Evolutionary conservation across 1,140 invertebrate genomes (phyloP).

Genomic region (Meloidogyne hapla): DNA sequence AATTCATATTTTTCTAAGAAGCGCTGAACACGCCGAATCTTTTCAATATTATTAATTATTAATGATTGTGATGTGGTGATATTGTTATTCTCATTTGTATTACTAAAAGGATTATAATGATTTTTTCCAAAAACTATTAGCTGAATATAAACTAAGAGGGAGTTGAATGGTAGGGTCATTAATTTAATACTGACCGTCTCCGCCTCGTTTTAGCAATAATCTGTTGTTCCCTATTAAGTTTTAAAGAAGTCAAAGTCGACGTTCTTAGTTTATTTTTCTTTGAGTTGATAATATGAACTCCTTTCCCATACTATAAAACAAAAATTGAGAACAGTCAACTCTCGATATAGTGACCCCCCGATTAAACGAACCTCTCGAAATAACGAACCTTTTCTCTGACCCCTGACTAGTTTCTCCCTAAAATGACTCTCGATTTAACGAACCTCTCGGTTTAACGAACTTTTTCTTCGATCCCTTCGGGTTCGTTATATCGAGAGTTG

Average conservation of each 20-base stretch:
- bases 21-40: slow-evolving; percentile 21
- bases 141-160: background rate
- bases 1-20: slow-evolving; percentile 29
- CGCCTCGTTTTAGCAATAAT: background rate
- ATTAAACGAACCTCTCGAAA: too few species aligned
- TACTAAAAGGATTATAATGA: background rate
- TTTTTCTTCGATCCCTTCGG: too few species aligned
- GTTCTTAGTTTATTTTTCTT: background rate
- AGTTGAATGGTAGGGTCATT: too few species aligned
- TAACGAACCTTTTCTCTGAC: too few species aligned
- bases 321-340: too few species aligned
- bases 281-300: too few species aligned
- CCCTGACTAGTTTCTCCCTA: too few species aligned
- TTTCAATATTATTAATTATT: slow-evolving; percentile 33
- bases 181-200: background rate
- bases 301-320: too few species aligned
- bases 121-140: background rate
- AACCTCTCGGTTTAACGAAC: too few species aligned
- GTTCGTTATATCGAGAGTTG: too few species aligned
- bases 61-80: background rate
- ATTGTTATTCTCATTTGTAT: background rate
- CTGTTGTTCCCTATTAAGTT: background rate
- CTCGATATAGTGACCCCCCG: too few species aligned
- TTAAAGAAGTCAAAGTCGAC: background rate
- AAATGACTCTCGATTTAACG: too few species aligned